Evolutionary conservation across 37 sponge, comb jelly and placozoan species (phyloP).

Genomic region (Chondrosia reniformis): DNA sequence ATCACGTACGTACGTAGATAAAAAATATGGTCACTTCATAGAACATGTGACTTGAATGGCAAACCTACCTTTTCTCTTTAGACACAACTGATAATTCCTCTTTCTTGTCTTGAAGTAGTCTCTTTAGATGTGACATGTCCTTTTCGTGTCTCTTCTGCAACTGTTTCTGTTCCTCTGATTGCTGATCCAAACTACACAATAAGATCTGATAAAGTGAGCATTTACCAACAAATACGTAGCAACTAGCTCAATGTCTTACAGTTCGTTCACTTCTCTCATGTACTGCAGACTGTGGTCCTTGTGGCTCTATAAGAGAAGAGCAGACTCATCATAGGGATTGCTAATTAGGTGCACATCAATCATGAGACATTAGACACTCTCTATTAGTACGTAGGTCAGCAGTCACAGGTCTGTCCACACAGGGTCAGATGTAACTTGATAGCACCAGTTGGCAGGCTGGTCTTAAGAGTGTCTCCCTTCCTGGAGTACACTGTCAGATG

Average conservation of each 20-base stretch:
- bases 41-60: background rate
- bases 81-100: background rate
- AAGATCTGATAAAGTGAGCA: background rate
- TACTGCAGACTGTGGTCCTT: constrained; percentile 16
- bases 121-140: background rate
- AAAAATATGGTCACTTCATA: too few relatives aligned
- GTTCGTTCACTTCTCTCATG: constrained; percentile 6
- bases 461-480: too few relatives aligned
- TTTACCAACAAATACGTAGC: background rate
- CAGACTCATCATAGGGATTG: too few relatives aligned
- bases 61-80: background rate
- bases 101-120: background rate
- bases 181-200: constrained; percentile 6
- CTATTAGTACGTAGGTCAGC: too few relatives aligned
- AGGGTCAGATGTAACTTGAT: too few relatives aligned
- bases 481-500: too few relatives aligned
- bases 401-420: too few relatives aligned
- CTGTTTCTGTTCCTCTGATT: background rate
- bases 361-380: too few relatives aligned
- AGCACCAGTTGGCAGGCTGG: too few relatives aligned
- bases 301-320: too few relatives aligned
- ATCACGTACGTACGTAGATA: too few relatives aligned
- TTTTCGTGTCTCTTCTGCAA: background rate
- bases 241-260: background rate
- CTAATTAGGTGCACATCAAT: too few relatives aligned